A percentile compares a stretch with the other conserved stretches of the same genome.
phyloP scores from a whole-genome alignment of 92 coral and sea anemone genomes.

The Porites divaricata region DNA sequence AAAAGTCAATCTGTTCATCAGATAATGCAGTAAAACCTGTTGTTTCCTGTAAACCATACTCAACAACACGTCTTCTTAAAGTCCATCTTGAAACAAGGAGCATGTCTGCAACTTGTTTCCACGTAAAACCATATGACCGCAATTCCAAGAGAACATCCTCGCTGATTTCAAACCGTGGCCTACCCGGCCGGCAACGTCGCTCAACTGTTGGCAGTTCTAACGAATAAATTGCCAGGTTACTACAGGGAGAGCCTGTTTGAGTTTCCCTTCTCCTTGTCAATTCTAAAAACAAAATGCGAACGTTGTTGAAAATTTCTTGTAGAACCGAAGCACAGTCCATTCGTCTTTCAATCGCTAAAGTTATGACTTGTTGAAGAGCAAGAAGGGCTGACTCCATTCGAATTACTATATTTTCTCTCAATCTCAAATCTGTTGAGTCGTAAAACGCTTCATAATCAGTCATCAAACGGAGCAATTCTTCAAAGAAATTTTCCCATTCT shows the following conservation, averaged over 20 bases:
- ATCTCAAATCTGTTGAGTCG: too few relatives aligned
- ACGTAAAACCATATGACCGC: conserved; percentile 38
- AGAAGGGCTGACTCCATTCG: conserved; percentile 46
- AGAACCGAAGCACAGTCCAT: conserved; percentile 22
- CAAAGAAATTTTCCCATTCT: too few relatives aligned
- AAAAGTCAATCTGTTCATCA: conserved; percentile 30
- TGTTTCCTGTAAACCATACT: conserved; percentile 19
- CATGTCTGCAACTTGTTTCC: conserved; percentile 27
- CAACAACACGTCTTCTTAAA: conserved; percentile 36
- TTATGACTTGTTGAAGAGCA: conserved; percentile 49
- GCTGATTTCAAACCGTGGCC: too few relatives aligned
- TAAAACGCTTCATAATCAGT: too few relatives aligned
- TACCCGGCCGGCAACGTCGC: too few relatives aligned
- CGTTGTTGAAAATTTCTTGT: conserved; percentile 7
- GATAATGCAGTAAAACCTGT: conserved; percentile 24
- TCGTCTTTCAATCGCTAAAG: conserved; percentile 10
- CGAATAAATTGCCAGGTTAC: too few relatives aligned
- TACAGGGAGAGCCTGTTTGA: too few relatives aligned
- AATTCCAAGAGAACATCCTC: conserved; percentile 3
- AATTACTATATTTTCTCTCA: too few relatives aligned
- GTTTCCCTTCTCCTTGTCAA: too few relatives aligned
- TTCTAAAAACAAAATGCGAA: conserved; percentile 37
- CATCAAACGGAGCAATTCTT: too few relatives aligned
- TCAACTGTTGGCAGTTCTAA: too few relatives aligned
- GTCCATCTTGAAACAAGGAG: conserved; percentile 51